Percentiles rank a stretch among this genome's conserved stretches.
Conservation (phyloP, 2,797 vertebrate species). For the Falco cherrug region DNA sequence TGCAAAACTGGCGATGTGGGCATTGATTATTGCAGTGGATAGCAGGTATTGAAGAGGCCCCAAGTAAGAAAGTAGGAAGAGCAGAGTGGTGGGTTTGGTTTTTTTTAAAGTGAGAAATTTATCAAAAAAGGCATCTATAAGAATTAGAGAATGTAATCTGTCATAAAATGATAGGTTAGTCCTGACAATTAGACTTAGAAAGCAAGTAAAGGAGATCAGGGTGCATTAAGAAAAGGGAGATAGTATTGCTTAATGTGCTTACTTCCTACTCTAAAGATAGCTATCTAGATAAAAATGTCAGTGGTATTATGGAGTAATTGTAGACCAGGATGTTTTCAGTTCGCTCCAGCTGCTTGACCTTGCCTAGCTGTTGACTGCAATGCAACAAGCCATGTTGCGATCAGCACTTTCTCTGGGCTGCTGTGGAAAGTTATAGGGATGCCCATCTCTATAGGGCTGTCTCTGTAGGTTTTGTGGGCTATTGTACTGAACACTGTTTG, state of each 20-base stretch:
- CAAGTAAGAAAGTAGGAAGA: neutral
- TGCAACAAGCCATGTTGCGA: neutral
- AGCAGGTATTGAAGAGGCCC: neutral
- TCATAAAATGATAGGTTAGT: neutral
- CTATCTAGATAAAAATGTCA: neutral
- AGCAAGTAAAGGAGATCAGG: neutral
- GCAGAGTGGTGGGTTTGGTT: neutral
- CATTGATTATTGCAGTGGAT: neutral
- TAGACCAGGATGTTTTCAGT: constrained; percentile 39
- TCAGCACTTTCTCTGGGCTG: neutral
- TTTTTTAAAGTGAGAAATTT: neutral
- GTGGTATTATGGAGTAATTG: neutral
- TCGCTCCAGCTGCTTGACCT: constrained; percentile 36
- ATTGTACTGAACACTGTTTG: neutral
- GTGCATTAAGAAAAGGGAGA: neutral
- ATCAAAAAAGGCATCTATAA: neutral
- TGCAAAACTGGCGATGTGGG: neutral
- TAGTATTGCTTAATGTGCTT: neutral
- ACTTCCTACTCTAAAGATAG: constrained; percentile 42
- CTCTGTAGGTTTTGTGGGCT: neutral
- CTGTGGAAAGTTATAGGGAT: neutral
- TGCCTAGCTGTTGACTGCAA: neutral
- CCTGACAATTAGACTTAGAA: neutral
- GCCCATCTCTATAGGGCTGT: too few species aligned
- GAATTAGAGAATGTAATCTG: neutral